phyloP scores from a whole-genome alignment of 2,797 vertebrate genomes.

The Gorsachius magnificus region DNA sequence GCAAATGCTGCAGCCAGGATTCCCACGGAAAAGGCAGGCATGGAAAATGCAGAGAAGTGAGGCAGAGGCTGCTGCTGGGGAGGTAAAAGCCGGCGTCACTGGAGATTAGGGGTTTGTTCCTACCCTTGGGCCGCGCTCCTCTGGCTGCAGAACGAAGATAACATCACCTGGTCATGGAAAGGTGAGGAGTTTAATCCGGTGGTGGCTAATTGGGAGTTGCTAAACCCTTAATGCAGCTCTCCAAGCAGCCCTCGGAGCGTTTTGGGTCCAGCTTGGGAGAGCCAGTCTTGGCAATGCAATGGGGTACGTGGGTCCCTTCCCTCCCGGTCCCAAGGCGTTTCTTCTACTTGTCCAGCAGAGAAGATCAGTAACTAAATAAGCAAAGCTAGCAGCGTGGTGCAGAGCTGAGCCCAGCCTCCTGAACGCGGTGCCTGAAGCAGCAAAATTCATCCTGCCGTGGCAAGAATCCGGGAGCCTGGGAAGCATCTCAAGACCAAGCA shows the following conservation, averaged over 20 bases:
- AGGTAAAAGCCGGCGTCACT: background rate
- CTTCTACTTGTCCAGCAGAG: background rate
- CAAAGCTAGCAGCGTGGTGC: background rate
- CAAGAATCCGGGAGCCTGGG: background rate
- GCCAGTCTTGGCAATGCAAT: accelerated
- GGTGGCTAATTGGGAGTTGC: background rate
- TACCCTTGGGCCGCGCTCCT: background rate
- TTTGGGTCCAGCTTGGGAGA: background rate
- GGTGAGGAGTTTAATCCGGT: background rate
- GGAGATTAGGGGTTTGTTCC: background rate
- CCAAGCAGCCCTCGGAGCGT: background rate
- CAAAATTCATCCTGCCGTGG: background rate
- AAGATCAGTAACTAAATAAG: background rate
- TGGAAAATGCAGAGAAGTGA: background rate
- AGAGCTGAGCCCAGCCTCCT: background rate
- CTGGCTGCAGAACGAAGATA: background rate
- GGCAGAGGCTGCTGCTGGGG: background rate
- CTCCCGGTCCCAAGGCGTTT: background rate
- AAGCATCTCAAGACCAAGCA: background rate
- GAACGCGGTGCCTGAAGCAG: background rate
- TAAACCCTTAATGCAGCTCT: background rate
- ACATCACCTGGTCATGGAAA: background rate
- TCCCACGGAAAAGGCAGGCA: background rate
- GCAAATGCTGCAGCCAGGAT: background rate
- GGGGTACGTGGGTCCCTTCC: background rate